A percentile compares a stretch with the other conserved stretches of the same genome.
Conservation (phyloP, 1,140 invertebrate genomes). For the Chrysopa pallens region DNA sequence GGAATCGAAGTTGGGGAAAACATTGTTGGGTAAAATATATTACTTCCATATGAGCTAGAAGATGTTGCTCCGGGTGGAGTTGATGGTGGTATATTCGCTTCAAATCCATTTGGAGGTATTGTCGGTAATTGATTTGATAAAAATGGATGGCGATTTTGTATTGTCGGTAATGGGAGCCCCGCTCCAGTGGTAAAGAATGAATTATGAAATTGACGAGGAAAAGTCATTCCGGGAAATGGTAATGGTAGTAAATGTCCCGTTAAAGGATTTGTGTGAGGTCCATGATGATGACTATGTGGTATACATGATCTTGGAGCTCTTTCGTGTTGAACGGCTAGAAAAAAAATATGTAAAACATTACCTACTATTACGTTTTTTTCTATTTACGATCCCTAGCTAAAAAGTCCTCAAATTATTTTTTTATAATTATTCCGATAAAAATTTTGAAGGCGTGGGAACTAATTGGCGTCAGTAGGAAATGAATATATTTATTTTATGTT, state of each 20-base stretch:
- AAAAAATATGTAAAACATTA: not conserved
- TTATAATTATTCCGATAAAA: too few species aligned
- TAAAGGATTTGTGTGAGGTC: conserved; percentile 22
- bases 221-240: conserved; percentile 6
- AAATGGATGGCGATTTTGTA: not conserved
- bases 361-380: too few species aligned
- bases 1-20: conserved; percentile 1
- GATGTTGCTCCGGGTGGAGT: not conserved
- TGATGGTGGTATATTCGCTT: not conserved
- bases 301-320: conserved; percentile 46
- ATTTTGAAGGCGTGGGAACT: too few species aligned
- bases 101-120: not conserved
- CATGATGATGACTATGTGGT: conserved; percentile 10
- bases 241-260: conserved; percentile 14
- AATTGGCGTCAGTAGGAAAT: too few species aligned
- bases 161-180: conserved; percentile 24
- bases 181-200: conserved; percentile 19
- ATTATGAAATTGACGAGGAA: conserved; percentile 18
- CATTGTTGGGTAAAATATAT: conserved; percentile 2
- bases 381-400: too few species aligned
- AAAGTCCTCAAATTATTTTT: too few species aligned
- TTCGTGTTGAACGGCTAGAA: conserved; percentile 75
- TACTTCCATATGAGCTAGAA: not conserved
- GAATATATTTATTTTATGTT: too few species aligned
- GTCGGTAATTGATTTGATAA: not conserved